These are phyloP conservation scores for Drosophila ficusphila DNA, from an alignment of 1,140 invertebrate genomes.

Conservation along the genomic window DNA sequence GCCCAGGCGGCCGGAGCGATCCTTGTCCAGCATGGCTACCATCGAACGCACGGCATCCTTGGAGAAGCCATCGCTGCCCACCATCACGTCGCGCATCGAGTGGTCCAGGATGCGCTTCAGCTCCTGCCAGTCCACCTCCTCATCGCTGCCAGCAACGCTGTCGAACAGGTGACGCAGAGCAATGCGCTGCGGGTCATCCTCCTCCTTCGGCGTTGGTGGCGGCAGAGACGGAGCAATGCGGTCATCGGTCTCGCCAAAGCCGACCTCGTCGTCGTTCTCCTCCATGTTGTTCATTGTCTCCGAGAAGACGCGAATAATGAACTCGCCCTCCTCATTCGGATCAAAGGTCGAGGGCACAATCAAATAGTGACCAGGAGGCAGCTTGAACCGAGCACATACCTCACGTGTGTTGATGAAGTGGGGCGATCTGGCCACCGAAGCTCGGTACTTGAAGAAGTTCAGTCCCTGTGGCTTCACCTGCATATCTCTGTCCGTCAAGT, in stretches of 20 bases:
- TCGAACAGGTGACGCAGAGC: conserved; percentile 92
- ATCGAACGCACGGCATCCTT: conserved; percentile 97
- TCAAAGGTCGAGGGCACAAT: conserved; percentile 99
- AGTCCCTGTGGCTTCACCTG: conserved; percentile 92
- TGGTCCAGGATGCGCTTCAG: conserved; percentile 96
- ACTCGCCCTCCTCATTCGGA: conserved; percentile 97
- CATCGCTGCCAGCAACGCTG: conserved; percentile 94
- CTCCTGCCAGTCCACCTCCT: conserved; percentile 97
- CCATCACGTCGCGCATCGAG: conserved; percentile 90
- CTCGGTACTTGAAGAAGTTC: conserved; percentile 98
- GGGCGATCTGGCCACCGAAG: conserved; percentile 94
- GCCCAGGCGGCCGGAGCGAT: conserved; percentile 96
- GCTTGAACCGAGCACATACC: conserved; percentile 91
- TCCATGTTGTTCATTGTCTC: conserved; percentile 95
- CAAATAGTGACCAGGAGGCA: conserved; percentile 96
- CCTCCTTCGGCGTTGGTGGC: conserved; percentile 81
- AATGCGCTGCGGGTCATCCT: conserved; percentile 86
- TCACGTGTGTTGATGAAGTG: conserved; percentile 98
- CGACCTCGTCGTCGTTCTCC: conserved; percentile 93
- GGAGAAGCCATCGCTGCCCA: conserved; percentile 90
- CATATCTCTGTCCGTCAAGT: conserved; percentile 91
- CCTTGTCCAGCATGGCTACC: conserved; percentile 97
- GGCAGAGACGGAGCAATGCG: conserved; percentile 79
- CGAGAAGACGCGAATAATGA: conserved; percentile 97
- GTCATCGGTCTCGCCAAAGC: conserved; percentile 89